Conservation (phyloP, 2,797 vertebrate species). For the Nyctalus aviator region DNA sequence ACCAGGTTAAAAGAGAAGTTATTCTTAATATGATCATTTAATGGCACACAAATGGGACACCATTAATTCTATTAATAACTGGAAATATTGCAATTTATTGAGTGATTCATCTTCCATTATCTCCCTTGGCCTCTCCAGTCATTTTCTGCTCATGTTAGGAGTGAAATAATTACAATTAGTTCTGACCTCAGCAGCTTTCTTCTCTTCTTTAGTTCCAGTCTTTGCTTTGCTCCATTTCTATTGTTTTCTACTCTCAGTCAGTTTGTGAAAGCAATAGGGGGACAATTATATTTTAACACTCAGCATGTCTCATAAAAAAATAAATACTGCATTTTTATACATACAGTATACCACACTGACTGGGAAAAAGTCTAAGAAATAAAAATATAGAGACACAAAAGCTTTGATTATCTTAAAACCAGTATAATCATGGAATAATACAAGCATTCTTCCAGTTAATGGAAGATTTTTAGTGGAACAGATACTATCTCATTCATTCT, state of each 20-base stretch:
- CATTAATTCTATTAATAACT: neutral
- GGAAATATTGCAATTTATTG: neutral
- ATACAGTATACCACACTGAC: neutral
- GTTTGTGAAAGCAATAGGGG: neutral
- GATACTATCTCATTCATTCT: neutral
- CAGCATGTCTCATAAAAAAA: neutral
- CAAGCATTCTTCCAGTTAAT: neutral
- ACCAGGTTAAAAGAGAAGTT: neutral
- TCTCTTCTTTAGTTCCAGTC: neutral
- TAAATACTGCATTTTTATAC: neutral
- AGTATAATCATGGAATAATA: neutral
- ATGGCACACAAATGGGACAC: neutral
- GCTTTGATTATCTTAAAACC: neutral
- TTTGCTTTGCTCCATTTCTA: neutral
- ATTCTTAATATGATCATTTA: neutral
- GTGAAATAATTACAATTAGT: neutral
- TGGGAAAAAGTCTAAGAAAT: neutral
- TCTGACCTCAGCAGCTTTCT: neutral
- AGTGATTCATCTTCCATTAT: neutral
- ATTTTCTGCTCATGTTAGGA: neutral
- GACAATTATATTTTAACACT: neutral
- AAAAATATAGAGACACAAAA: conserved; percentile 14
- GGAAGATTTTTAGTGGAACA: neutral
- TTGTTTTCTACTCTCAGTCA: neutral
- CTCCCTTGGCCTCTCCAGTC: neutral